A percentile compares a stretch with the other conserved stretches of the same genome.
phyloP scores from a whole-genome alignment of 2,797 vertebrate genomes.

The Valencia hispanica region DNA sequence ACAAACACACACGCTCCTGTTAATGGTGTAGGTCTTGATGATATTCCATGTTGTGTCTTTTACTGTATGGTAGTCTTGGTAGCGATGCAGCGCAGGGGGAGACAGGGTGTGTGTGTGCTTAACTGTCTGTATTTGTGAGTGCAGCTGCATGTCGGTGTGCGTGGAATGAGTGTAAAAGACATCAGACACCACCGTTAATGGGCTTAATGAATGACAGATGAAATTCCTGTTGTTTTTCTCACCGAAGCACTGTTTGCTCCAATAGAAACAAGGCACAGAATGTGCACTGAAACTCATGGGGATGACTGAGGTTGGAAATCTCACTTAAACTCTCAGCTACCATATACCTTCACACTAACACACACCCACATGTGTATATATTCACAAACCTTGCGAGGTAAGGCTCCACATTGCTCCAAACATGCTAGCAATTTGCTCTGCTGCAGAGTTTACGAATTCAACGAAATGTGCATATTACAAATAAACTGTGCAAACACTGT shows the following conservation, averaged over 20 bases:
- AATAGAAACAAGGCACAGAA: constrained; percentile 77
- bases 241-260: constrained; percentile 76
- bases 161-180: constrained; percentile 79
- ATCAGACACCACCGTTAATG: constrained; percentile 82
- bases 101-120: constrained; percentile 41
- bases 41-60: constrained; percentile 74
- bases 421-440: constrained; percentile 48
- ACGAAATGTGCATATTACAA: constrained; percentile 72
- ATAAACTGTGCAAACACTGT: constrained; percentile 67
- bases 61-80: constrained; percentile 73
- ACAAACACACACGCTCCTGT: constrained; percentile 52
- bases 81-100: constrained; percentile 58
- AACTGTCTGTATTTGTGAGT: constrained; percentile 66
- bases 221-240: constrained; percentile 82
- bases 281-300: constrained; percentile 70
- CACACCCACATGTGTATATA: constrained; percentile 23
- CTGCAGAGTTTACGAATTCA: constrained; percentile 56
- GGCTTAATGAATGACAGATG: constrained; percentile 83
- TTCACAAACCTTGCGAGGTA: constrained; percentile 28
- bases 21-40: constrained; percentile 75
- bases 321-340: constrained; percentile 66
- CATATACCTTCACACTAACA: constrained; percentile 43
- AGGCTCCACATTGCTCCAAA: constrained; percentile 49
- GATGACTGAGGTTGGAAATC: constrained; percentile 79
- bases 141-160: constrained; percentile 72